Conservation (phyloP, 2,888 invertebrate species). For the Xestia c-nigrum region DNA sequence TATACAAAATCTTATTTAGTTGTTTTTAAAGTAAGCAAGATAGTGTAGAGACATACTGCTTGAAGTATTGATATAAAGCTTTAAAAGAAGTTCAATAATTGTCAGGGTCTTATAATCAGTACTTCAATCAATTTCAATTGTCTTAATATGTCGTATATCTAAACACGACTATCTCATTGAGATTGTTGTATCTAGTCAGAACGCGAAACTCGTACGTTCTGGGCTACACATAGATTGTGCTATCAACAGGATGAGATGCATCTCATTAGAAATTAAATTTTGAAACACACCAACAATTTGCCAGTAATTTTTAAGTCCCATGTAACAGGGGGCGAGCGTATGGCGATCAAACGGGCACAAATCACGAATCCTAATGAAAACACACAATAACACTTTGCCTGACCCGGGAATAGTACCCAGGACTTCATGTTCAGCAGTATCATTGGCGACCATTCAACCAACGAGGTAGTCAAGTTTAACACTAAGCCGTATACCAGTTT, state of each 20-base stretch:
- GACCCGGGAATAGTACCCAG: neutral
- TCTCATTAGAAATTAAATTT: neutral
- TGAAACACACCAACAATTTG: neutral
- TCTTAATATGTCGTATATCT: neutral
- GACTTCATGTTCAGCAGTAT: neutral
- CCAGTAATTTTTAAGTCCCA: neutral
- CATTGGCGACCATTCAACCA: neutral
- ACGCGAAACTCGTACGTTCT: neutral
- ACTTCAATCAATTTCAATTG: neutral
- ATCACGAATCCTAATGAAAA: neutral
- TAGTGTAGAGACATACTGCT: neutral
- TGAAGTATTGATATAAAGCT: neutral
- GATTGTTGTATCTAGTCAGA: neutral
- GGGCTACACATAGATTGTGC: neutral
- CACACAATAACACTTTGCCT: neutral
- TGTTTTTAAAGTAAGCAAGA: no score
- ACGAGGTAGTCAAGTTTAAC: neutral
- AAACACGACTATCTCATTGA: neutral
- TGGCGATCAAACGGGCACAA: neutral
- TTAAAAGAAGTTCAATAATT: neutral
- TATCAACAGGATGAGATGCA: neutral
- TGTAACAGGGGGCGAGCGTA: neutral
- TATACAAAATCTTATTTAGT: neutral
- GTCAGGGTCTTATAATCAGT: no score
- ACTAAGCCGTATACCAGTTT: no score